Evolutionary conservation across 2,888 invertebrate species (phyloP).

Genomic region (Melikaiella ostensackeni): DNA sequence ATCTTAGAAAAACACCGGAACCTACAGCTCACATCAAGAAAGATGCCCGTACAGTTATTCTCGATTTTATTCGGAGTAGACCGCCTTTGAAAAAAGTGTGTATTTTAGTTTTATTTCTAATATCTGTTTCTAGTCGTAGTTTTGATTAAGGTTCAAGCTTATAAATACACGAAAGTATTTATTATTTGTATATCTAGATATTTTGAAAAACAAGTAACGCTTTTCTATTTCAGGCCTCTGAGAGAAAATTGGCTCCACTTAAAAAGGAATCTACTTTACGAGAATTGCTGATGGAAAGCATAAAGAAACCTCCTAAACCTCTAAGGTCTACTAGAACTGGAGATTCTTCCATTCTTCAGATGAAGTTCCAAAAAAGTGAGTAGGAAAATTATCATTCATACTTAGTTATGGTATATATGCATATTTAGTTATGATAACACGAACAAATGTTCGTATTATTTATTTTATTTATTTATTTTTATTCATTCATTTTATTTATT

Average conservation of each 20-base stretch:
- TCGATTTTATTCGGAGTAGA: constrained; percentile 97
- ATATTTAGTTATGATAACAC: too few species aligned
- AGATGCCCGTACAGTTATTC: constrained; percentile 91
- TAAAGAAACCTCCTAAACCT: constrained; percentile 81
- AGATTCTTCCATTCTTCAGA: constrained; percentile 10
- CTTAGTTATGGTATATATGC: too few species aligned
- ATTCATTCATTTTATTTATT: too few species aligned
- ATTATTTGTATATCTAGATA: background rate
- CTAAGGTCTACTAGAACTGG: constrained; percentile 41
- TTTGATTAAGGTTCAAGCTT: background rate
- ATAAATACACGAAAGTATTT: background rate
- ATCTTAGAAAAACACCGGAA: constrained; percentile 90
- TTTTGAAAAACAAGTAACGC: background rate
- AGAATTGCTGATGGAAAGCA: constrained; percentile 91
- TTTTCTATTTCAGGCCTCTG: constrained; percentile 83
- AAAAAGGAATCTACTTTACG: constrained; percentile 87
- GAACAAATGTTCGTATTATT: too few species aligned
- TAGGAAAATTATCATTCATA: constrained; percentile 2
- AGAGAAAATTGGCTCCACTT: constrained; percentile 89
- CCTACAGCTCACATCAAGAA: constrained; percentile 85
- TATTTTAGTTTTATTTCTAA: background rate
- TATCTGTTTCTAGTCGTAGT: background rate
- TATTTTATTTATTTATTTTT: too few species aligned
- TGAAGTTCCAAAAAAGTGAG: constrained; percentile 17
- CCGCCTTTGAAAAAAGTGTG: constrained; percentile 84